Evolutionary conservation across 2,888 invertebrate genomes (phyloP).

Genomic region (Tetropium fuscum): DNA sequence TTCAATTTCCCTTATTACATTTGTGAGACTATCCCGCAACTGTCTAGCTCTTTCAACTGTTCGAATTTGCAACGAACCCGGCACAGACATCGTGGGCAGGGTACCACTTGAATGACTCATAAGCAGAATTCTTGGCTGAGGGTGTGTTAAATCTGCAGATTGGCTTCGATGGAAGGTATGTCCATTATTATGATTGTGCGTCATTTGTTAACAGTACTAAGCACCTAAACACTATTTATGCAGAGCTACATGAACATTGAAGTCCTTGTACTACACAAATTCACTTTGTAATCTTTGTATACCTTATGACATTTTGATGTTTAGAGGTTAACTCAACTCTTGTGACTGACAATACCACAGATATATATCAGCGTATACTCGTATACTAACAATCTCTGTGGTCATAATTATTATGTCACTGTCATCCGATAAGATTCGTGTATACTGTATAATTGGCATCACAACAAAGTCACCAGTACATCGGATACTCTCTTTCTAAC

Average conservation of each 20-base stretch:
- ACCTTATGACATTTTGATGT: slow-evolving; percentile 3
- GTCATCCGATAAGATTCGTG: no score
- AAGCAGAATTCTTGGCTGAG: slow-evolving; percentile 42
- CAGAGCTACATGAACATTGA: neutral
- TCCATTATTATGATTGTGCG: slow-evolving; percentile 27
- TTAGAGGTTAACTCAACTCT: slow-evolving; percentile 6
- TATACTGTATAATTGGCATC: no score
- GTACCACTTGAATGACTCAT: slow-evolving; percentile 43
- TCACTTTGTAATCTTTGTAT: neutral
- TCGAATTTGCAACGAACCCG: slow-evolving; percentile 51
- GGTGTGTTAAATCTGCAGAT: slow-evolving; percentile 47
- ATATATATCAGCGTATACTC: neutral
- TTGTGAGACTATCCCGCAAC: slow-evolving; percentile 59
- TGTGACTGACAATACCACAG: neutral
- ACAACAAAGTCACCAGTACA: no score
- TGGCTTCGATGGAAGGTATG: slow-evolving; percentile 49
- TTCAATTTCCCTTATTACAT: slow-evolving; percentile 72
- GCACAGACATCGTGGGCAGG: slow-evolving; percentile 41
- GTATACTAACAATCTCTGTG: no score
- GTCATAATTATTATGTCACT: no score
- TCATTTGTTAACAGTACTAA: slow-evolving; percentile 15
- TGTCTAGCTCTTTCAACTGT: slow-evolving; percentile 61
- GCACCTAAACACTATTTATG: neutral
- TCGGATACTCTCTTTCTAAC: no score
- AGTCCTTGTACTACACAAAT: neutral